These are phyloP conservation scores for Brachionus paranguensis DNA, from an alignment of 1,140 invertebrate genomes.

Conservation along the genomic window DNA sequence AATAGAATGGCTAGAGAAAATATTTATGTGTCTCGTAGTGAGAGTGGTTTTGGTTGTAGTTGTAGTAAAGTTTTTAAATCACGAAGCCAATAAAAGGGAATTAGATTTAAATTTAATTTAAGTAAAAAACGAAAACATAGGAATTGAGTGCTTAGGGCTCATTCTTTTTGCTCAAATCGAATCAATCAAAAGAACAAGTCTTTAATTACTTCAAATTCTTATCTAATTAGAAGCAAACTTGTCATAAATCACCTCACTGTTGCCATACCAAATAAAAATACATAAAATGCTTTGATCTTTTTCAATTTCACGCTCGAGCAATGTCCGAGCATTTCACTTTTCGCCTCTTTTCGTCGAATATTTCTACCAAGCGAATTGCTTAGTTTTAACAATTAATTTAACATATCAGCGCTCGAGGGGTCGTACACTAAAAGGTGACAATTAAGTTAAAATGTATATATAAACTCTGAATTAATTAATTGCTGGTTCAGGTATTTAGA, in stretches of 20 bases:
- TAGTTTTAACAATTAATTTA: constrained; percentile 15
- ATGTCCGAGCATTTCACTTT: background rate
- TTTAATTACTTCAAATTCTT: constrained; percentile 1
- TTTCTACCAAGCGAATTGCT: background rate
- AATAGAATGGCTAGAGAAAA: background rate
- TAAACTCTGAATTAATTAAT: background rate
- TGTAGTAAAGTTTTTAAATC: background rate
- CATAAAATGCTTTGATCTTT: background rate
- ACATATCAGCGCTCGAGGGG: background rate
- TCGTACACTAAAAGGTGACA: background rate
- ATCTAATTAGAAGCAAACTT: background rate
- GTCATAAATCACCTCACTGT: background rate
- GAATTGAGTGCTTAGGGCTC: background rate
- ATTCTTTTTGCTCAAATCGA: background rate
- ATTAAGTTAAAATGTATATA: background rate
- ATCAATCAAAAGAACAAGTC: constrained; percentile 3
- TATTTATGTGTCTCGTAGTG: background rate
- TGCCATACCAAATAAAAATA: background rate
- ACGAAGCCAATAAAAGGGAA: constrained; percentile 8
- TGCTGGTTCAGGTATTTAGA: constrained; percentile 2
- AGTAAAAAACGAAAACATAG: background rate
- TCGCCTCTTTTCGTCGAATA: background rate
- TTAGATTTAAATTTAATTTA: background rate
- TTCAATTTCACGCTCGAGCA: background rate
- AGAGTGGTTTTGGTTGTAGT: background rate